Percentiles rank a stretch among this genome's conserved stretches.
Evolutionary conservation across 2,113 vertebrate genomes (phyloP).

Genomic region (Trachemys scripta): DNA sequence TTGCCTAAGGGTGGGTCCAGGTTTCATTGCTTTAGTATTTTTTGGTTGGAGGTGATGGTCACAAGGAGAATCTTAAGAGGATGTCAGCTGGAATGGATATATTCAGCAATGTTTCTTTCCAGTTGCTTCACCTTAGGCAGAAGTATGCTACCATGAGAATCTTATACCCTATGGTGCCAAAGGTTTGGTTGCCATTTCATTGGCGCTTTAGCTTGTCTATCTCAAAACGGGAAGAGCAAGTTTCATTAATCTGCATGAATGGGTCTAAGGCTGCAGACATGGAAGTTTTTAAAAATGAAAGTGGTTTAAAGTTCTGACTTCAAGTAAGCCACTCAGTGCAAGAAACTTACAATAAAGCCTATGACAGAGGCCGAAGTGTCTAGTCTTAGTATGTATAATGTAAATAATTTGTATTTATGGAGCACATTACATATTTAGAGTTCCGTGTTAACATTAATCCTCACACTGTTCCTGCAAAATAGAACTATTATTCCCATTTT

Average conservation of each 20-base stretch:
- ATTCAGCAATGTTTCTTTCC: neutral
- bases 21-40: neutral
- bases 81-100: neutral
- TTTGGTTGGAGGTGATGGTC: neutral
- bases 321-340: neutral
- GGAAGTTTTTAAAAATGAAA: neutral
- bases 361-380: neutral
- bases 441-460: neutral
- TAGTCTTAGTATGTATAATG: neutral
- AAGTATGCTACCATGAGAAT: neutral
- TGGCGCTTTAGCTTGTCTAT: neutral
- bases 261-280: neutral
- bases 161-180: neutral
- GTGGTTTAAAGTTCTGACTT: slow-evolving; percentile 19
- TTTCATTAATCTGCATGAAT: neutral
- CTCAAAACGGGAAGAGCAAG: neutral
- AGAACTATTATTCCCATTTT: neutral
- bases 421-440: neutral
- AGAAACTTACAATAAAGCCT: slow-evolving; percentile 9
- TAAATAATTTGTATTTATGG: neutral
- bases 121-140: neutral
- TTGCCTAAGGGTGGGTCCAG: neutral
- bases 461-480: neutral
- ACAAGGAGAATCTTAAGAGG: neutral
- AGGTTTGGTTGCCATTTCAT: neutral